These are phyloP conservation scores for Nymphalis polychloros DNA, from an alignment of 2,888 invertebrate genomes.

Conservation along the genomic window DNA sequence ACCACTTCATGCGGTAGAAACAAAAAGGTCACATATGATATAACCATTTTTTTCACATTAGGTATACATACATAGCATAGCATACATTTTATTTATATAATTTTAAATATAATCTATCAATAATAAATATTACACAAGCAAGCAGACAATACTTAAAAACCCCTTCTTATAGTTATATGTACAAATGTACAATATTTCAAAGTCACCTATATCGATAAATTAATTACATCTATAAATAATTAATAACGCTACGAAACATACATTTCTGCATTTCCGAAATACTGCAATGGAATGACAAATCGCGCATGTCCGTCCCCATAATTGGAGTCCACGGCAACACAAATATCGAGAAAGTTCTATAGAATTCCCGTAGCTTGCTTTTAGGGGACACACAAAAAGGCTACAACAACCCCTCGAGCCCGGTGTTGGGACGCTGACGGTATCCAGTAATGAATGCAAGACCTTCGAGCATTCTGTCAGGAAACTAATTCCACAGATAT, in stretches of 20 bases:
- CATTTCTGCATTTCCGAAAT: conserved; percentile 28
- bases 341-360: conserved; percentile 49
- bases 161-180: too few relatives aligned
- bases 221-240: neutral
- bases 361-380: conserved; percentile 51
- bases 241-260: neutral
- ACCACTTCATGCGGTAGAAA: too few relatives aligned
- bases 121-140: too few relatives aligned
- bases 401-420: conserved; percentile 43
- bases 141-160: too few relatives aligned
- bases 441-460: conserved; percentile 55
- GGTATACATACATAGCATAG: too few relatives aligned
- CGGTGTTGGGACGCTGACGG: conserved; percentile 50
- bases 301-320: conserved; percentile 40
- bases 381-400: conserved; percentile 50
- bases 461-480: conserved; percentile 50
- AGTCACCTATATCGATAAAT: neutral
- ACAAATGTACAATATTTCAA: too few relatives aligned
- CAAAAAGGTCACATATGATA: too few relatives aligned
- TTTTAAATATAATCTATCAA: too few relatives aligned
- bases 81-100: too few relatives aligned
- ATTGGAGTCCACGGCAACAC: conserved; percentile 44
- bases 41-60: too few relatives aligned
- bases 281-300: conserved; percentile 34
- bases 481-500: conserved; percentile 41